Evolutionary conservation across 1,140 invertebrate genomes (phyloP), one percentile per base, ranked within the genome.

Genomic region (Drusus annulatus): DNA sequence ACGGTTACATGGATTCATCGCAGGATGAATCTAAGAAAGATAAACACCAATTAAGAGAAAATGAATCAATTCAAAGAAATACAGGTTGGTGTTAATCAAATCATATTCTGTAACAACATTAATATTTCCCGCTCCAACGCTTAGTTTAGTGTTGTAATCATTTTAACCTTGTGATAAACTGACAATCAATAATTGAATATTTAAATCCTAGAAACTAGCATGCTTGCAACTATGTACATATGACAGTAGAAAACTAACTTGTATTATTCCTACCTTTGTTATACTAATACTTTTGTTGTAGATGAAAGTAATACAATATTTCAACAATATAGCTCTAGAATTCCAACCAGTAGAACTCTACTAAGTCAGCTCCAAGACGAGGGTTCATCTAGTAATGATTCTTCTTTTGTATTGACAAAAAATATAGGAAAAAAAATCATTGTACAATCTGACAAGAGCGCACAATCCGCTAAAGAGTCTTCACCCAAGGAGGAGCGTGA

Each of bases 361-460:
- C 85, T 90, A 68, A 89, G 89, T 84, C 88, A 89, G 81, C 84
- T 89, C 54, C 89, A 90, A 82, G 89, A 90, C 84, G 89, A 90
- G 56, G 88, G 88, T 21, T 90, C 88, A 50, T 90, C 88, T 6
- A 90, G 89, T 83, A 90, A 90, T 84, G 89, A 90, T 84, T 90
- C 89, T 13, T 88, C 88, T 54, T 89, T 89, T 84, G 86, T 88
- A 76, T 76, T 83, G 74, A 71, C 79, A 68, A 83, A 83, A 80
- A 78, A 79, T 79, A 65, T 81, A 83, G 81, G 81, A 60, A 82
- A 82, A 76, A 78, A 78, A 58, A 71, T 78, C 45, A 71, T 25
- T 51, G 51, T 78, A 69, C 76, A 78, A 78, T 65, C 63, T 28
- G 76, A 78, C 15, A 71, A 54, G 21, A 69, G 36, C 45, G 73